phyloP scores from a whole-genome alignment of 2,113 vertebrate genomes.

The Dasyurus viverrinus region DNA sequence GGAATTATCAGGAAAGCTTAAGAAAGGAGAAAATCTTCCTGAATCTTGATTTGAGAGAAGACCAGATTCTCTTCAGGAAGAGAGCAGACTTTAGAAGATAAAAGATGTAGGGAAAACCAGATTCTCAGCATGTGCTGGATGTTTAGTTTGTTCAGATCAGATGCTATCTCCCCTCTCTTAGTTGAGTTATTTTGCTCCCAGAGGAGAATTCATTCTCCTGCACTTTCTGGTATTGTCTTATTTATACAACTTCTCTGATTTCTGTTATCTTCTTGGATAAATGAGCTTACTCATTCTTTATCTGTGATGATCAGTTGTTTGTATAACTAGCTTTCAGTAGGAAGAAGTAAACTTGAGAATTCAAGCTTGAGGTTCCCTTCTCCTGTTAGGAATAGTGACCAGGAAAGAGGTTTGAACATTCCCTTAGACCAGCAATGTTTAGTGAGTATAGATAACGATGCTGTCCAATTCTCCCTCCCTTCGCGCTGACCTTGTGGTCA shows the following conservation, averaged over 20 bases:
- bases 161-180: neutral
- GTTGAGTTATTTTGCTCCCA: neutral
- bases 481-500: neutral
- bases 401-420: neutral
- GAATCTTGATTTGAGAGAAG: neutral
- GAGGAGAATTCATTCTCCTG: neutral
- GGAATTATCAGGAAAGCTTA: neutral
- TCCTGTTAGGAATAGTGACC: neutral
- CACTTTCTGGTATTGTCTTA: neutral
- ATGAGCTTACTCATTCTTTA: neutral
- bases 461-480: neutral
- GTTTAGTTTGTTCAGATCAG: neutral
- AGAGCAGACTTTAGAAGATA: neutral
- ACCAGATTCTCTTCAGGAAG: neutral
- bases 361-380: neutral
- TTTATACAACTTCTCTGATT: neutral
- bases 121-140: neutral
- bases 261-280: neutral
- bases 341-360: neutral
- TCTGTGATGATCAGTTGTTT: neutral
- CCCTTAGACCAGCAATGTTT: neutral
- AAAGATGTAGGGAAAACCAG: neutral
- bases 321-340: neutral
- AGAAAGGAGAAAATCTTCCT: neutral
- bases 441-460: neutral